Conservation (phyloP, 2,888 invertebrate genomes). For the Pachydiplax longipennis region DNA sequence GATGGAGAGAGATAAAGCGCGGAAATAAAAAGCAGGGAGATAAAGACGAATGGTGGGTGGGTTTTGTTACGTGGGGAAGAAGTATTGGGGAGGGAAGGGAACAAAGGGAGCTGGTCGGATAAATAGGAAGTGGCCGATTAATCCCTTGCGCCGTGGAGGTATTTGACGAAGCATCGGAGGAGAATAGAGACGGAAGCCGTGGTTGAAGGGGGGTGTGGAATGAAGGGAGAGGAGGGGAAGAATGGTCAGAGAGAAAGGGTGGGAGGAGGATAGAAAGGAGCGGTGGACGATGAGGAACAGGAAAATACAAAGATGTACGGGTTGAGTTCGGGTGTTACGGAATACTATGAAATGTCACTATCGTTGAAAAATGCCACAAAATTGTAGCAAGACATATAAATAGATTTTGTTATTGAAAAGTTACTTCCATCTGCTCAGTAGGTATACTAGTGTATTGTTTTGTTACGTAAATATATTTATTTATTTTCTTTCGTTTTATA, state of each 20-base stretch:
- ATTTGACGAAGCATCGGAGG: neutral
- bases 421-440: too few relatives aligned
- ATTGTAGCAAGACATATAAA: too few relatives aligned
- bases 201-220: neutral
- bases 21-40: neutral
- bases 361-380: too few relatives aligned
- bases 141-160: neutral
- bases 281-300: neutral
- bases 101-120: neutral
- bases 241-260: neutral
- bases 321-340: too few relatives aligned
- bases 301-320: too few relatives aligned
- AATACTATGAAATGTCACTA: too few relatives aligned
- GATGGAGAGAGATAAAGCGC: too few relatives aligned
- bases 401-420: too few relatives aligned
- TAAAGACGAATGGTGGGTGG: neutral
- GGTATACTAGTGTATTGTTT: too few relatives aligned
- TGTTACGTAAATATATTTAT: too few relatives aligned
- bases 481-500: too few relatives aligned
- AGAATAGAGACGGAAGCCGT: neutral
- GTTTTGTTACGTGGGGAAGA: neutral
- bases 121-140: conserved; percentile 42
- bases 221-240: neutral
- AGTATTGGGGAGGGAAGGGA: neutral
- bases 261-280: neutral